Evolutionary conservation across 2,888 invertebrate genomes (phyloP), one percentile per base, ranked within the genome.

Genomic region (Chalcosyrphus nemorum): DNA sequence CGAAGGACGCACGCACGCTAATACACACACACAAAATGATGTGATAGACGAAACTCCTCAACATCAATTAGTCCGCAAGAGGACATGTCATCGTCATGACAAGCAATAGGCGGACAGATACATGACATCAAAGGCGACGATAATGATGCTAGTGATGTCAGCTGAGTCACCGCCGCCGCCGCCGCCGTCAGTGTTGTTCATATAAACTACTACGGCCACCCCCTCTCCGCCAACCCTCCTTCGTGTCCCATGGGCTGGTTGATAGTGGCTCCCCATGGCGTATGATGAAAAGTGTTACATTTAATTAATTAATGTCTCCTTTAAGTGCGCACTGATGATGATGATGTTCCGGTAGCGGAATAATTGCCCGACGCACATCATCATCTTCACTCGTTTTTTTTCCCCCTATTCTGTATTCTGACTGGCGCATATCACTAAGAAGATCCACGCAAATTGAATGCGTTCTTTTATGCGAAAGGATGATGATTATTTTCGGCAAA

Each of bases 271-370:
- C 76, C 81, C 76, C 76, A 66, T 77, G 72, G 68, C 52, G 59
- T 52, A 72, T 72, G 50, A 82, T 59, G 76, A 84, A 75, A 84
- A 84, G 78, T 80, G 74, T 70, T 74, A 74, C 84, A 84, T 74
- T 84, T 84, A 84, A 84, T 74, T 84, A 78, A 84, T 84, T 84
- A 84, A 80, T 72, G 84, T 84, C 74, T 80, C 68, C 56, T 84
- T 80, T 84, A 74, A 80, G 74, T 74, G 68, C 43, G 63, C 68
- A 56, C 72, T 32, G 61, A 47, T 52, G 61, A 68, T 72, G 65
- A 72, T 56, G 61, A 70, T 80, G 63, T 74, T 80, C 63, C 63
- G 74, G 50, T 52, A 52, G 71, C 59, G 50, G 59, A 77, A 71
- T 71, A 77, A 77, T 77, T 71, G 57, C 71, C 70, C 32, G 50